These are phyloP conservation scores for Thereva nobilitata DNA, from an alignment of 2,888 invertebrate genomes.

Conservation along the genomic window DNA sequence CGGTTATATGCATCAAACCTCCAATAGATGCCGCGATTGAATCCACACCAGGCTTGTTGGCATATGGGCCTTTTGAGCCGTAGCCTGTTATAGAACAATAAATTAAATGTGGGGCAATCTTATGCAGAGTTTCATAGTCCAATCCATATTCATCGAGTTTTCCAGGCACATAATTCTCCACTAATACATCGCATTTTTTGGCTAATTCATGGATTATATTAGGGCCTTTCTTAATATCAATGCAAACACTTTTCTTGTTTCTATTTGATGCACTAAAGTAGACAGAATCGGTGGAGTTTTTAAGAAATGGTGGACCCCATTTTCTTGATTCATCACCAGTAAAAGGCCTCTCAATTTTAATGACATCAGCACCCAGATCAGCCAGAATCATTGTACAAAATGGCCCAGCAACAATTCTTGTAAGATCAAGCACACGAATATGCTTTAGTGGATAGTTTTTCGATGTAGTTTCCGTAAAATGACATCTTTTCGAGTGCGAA, in stretches of 20 bases:
- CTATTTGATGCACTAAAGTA: slow-evolving; percentile 90
- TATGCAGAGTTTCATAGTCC: slow-evolving; percentile 75
- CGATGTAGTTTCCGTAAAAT: neutral
- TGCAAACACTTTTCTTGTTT: slow-evolving; percentile 90
- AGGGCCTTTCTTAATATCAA: slow-evolving; percentile 75
- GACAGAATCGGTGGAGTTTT: slow-evolving; percentile 68
- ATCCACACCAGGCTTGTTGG: slow-evolving; percentile 90
- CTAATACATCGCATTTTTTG: slow-evolving; percentile 78
- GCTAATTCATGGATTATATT: slow-evolving; percentile 78
- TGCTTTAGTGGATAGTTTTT: slow-evolving; percentile 65
- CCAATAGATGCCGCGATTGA: slow-evolving; percentile 93
- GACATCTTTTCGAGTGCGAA: slow-evolving; percentile 4
- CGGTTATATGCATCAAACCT: slow-evolving; percentile 88
- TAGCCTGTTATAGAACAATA: slow-evolving; percentile 95
- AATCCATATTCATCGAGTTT: slow-evolving; percentile 76
- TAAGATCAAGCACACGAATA: slow-evolving; percentile 76
- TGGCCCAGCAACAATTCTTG: slow-evolving; percentile 90
- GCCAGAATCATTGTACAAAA: slow-evolving; percentile 92
- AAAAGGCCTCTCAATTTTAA: slow-evolving; percentile 86
- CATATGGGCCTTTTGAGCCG: slow-evolving; percentile 85
- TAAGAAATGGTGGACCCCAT: slow-evolving; percentile 90
- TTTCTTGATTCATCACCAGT: slow-evolving; percentile 85
- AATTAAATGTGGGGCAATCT: slow-evolving; percentile 76
- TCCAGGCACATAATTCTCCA: slow-evolving; percentile 95
- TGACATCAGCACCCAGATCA: slow-evolving; percentile 90